Base-by-base conservation (phyloP, 1,140 invertebrate species). In the Glossosoma conforme region DNA sequence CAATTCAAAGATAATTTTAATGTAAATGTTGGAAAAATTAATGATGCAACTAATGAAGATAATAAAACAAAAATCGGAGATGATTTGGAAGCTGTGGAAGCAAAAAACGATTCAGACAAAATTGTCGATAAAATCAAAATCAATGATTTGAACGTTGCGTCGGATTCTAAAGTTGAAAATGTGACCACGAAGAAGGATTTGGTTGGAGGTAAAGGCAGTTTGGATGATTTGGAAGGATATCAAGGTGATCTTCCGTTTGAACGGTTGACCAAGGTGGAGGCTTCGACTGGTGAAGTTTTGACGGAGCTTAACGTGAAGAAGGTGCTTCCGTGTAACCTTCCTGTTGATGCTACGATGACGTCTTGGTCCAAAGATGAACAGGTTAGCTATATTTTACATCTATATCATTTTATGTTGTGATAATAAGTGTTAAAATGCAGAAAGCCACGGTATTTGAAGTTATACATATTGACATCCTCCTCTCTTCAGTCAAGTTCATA, bases 291-390 rank as follows among this genome's bases (percentile, higher is more conserved):
- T 42, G 56, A 58, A 42, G 56, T 58, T 2, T 28, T 58, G 17
- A 53, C 56, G 3, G 56, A 58, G 24, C 13, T 58, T 28, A 58
- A 58, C 32, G 56, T 58, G 10, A 58, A 53, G 19, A 50, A 58
- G 17, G 49, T 58, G n/a, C 24, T 58, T 19, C 51, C 53, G 28
- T 58, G 56, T 32, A 53, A 53, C 6, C 38, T 58, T 10, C 56
- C 56, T 2, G 54, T 21, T 21, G 54, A 58, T 22, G 46, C 50
- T 8, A 58, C 56, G 15, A 53, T 45, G 46, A 50, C 45, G 1
- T 35, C 51, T 19, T 58, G 56, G 56, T 30, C 37, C 20, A 58
- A 54, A 22, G 45, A 58, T 37, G 56, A 51, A 53, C 15, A 50
- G 56, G 56, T 58, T 42, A 33, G 15, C 25, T 30, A 1, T 22